Evolutionary conservation across 2,797 vertebrate genomes (phyloP), one percentile per base, ranked within the genome.

Genomic region (Microchirus variegatus): DNA sequence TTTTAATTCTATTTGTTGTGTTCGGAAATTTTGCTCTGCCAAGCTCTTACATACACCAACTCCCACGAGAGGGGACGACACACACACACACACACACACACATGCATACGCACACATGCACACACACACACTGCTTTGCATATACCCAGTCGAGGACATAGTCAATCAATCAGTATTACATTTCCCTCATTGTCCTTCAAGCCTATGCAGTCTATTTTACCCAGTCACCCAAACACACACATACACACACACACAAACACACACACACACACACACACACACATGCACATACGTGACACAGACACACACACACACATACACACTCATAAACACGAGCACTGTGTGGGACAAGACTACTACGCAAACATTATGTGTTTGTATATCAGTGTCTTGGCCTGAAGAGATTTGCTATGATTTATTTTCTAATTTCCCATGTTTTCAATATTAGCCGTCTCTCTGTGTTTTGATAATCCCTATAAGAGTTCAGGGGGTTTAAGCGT

Each of bases 121-220:
- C 43, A 31, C 58, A 48, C 40, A 26, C 65, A 60, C 22, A 35
- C 17, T 61, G 46, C 63, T 83, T 80, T 82, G 70, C 75, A 81
- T 83, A 83, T 59, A 77, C 63, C 56, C 73, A 75, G 63, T 68
- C 49, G 72, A 84, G 81, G 83, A 87, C 79, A 78, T 77, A 90
- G 87, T 89, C 89, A 90, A 88, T 91, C 89, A 90, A 88, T 91
- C 89, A 86, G 77, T 84, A 89, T 89, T 87, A 90, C 81, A 83
- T 88, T 88, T 84, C 77, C 82, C 76, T 75, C 69, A 83, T 83
- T 87, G 81, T 89, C 87, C 87, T 88, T 90, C 87, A 87, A 85
- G 88, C 80, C 76, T 57, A 64, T 59, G 69, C 66, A 75, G 70
- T 67, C 73, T 67, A 77, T 70, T 82, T 77, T 70, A 80, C 59